phyloP scores from a whole-genome alignment of 2,888 invertebrate species.

The Synanthedon vespiformis region DNA sequence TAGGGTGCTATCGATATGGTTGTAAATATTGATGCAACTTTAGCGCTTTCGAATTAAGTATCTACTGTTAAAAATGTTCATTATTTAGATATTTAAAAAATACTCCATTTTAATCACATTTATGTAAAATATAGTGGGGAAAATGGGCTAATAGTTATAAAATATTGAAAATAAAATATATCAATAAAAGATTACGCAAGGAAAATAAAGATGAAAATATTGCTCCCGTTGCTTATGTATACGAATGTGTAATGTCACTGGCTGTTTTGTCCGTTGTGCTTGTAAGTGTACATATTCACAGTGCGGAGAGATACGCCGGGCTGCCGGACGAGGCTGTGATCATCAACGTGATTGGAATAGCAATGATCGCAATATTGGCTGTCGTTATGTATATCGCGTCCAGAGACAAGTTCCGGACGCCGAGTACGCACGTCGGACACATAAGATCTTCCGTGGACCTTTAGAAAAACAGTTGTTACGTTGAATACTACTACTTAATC shows the following conservation, averaged over 20 bases:
- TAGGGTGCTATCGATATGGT: too few relatives aligned
- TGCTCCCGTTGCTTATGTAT: not conserved
- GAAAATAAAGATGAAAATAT: too few relatives aligned
- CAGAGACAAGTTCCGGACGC: conserved; percentile 66
- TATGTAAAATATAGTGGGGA: too few relatives aligned
- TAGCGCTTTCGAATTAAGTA: too few relatives aligned
- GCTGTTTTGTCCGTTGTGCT: conserved; percentile 18
- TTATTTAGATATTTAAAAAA: too few relatives aligned
- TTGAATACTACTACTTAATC: too few relatives aligned
- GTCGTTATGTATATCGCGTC: conserved; percentile 75
- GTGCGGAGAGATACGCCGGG: conserved; percentile 65
- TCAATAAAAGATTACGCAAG: too few relatives aligned
- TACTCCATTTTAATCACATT: too few relatives aligned
- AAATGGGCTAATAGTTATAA: too few relatives aligned
- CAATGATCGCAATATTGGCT: conserved; percentile 73
- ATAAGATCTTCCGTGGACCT: conserved; percentile 71
- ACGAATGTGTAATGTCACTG: conserved; percentile 5
- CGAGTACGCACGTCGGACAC: conserved; percentile 50
- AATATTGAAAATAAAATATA: too few relatives aligned
- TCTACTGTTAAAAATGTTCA: too few relatives aligned
- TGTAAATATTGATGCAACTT: too few relatives aligned
- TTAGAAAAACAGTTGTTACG: conserved; percentile 25
- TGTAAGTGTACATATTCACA: conserved; percentile 51
- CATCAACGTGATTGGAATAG: conserved; percentile 77
- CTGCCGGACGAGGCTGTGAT: conserved; percentile 76